Evolutionary conservation across 2,797 vertebrate genomes (phyloP).

Genomic region (Hylomyscus alleni): DNA sequence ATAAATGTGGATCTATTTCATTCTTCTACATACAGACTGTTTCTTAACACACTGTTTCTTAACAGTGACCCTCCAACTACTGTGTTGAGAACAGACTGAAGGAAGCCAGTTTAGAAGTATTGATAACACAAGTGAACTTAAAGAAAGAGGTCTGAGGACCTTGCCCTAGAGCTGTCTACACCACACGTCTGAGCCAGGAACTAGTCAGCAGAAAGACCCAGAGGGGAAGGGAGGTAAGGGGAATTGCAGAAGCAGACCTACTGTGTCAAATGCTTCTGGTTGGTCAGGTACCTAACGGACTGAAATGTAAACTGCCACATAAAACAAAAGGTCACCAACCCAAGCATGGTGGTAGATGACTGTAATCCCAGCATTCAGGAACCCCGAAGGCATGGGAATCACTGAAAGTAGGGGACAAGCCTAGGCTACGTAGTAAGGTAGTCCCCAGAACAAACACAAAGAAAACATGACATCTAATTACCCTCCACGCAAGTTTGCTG

Average conservation of each 20-base stretch:
- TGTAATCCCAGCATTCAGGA: background rate
- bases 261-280: background rate
- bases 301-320: background rate
- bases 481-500: background rate
- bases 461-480: background rate
- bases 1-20: background rate
- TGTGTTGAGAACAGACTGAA: background rate
- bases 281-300: background rate
- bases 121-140: background rate
- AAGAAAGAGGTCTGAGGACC: background rate
- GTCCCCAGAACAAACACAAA: background rate
- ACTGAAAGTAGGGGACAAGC: background rate
- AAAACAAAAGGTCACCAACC: background rate
- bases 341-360: background rate
- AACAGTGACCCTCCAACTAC: background rate
- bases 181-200: background rate
- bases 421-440: background rate
- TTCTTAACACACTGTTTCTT: too few species aligned
- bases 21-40: background rate
- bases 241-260: background rate
- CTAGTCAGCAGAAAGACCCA: background rate
- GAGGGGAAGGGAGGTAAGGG: background rate
- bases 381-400: background rate
- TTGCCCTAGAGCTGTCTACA: too few species aligned
- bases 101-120: background rate